Evolutionary conservation across 2,888 invertebrate genomes (phyloP).

Genomic region (Tridacna crocea): DNA sequence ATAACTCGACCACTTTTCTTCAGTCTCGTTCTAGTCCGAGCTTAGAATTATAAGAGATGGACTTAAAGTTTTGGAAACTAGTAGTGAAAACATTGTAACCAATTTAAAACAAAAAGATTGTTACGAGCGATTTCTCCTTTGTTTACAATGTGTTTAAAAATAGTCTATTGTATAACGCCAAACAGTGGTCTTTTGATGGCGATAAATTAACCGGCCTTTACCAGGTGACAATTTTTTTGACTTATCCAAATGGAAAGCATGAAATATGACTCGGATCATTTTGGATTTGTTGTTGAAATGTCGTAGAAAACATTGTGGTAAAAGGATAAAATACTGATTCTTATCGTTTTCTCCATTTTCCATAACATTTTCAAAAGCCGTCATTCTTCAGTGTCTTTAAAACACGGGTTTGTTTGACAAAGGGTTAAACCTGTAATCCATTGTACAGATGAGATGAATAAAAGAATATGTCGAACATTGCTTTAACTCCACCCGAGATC

Average conservation of each 20-base stretch:
- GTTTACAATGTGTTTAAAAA: background rate
- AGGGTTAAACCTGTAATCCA: background rate
- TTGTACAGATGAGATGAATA: background rate
- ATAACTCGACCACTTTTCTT: too few species aligned
- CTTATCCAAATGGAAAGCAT: background rate
- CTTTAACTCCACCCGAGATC: conserved; percentile 32
- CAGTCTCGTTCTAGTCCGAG: background rate
- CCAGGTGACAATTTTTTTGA: background rate
- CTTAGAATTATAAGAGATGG: background rate
- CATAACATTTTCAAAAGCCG: background rate
- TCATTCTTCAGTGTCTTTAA: background rate
- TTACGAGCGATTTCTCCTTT: background rate
- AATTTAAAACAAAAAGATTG: background rate
- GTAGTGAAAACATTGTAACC: background rate
- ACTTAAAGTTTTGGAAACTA: background rate
- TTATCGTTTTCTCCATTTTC: background rate
- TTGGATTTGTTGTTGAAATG: background rate
- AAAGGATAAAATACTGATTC: background rate
- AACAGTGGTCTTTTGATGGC: background rate
- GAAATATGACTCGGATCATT: background rate
- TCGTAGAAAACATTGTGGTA: background rate
- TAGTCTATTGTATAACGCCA: background rate
- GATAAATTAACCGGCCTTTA: background rate
- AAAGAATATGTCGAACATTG: conserved; percentile 28
- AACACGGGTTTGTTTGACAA: background rate